These are phyloP conservation scores for Cydia splendana DNA, from an alignment of 1,140 invertebrate genomes.

Conservation along the genomic window DNA sequence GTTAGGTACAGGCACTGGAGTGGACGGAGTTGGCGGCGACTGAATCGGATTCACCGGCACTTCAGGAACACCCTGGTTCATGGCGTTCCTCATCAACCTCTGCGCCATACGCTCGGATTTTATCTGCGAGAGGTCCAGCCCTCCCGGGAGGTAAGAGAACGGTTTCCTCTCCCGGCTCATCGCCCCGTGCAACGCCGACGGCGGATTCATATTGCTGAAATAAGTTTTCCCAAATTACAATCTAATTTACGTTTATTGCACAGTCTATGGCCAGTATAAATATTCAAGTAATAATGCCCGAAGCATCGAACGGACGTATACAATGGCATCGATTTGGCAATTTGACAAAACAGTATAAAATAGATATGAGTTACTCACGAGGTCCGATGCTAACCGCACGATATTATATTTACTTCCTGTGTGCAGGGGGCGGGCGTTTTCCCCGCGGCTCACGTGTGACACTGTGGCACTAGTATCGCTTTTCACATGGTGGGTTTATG, in stretches of 20 bases:
- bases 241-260: conserved; percentile 37
- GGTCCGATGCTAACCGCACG: conserved; percentile 49
- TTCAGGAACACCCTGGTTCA: conserved; percentile 79
- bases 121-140: conserved; percentile 94
- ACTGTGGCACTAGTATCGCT: conserved; percentile 48
- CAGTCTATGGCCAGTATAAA: conserved; percentile 39
- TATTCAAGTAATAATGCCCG: conserved; percentile 45
- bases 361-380: conserved; percentile 70
- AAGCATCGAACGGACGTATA: conserved; percentile 43
- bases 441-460: conserved; percentile 41
- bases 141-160: conserved; percentile 96
- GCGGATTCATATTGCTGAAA: conserved; percentile 84
- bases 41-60: conserved; percentile 65
- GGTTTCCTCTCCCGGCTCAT: conserved; percentile 93
- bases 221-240: conserved; percentile 46
- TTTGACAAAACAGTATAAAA: conserved; percentile 68
- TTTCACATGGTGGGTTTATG: conserved; percentile 54
- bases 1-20: conserved; percentile 65
- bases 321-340: conserved; percentile 57
- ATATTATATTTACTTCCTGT: conserved; percentile 62
- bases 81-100: conserved; percentile 86
- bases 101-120: conserved; percentile 93
- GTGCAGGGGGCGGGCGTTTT: conserved; percentile 40
- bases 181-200: conserved; percentile 92
- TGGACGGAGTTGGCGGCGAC: conserved; percentile 55